Conservation (phyloP, 2,113 vertebrate species). For the Neopipo cinnamomea region DNA sequence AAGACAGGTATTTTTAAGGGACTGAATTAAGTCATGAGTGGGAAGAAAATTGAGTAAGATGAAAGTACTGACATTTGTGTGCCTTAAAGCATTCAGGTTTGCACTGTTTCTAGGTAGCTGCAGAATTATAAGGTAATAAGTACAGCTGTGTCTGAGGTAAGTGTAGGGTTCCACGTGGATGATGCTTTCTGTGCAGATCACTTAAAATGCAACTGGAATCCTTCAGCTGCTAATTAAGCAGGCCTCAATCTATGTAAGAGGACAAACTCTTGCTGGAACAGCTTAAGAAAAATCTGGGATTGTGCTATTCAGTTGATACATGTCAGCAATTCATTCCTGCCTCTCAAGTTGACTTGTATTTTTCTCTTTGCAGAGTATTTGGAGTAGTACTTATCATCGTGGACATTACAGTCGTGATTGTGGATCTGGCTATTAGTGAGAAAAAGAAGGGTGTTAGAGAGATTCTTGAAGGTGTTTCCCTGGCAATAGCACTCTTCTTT, state of each 20-base stretch:
- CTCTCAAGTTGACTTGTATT: neutral
- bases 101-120: neutral
- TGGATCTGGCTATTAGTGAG: constrained; percentile 71
- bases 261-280: neutral
- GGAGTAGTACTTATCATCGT: constrained; percentile 86
- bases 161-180: neutral
- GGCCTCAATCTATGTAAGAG: neutral
- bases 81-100: neutral
- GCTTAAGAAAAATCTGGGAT: neutral
- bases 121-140: neutral
- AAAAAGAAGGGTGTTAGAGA: constrained; percentile 42
- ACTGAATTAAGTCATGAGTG: neutral
- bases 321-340: neutral
- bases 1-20: neutral
- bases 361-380: constrained; percentile 79
- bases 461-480: constrained; percentile 74
- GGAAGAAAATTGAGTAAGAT: neutral
- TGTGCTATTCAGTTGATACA: neutral
- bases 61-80: neutral
- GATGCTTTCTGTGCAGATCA: neutral
- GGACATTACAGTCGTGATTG: constrained; percentile 82
- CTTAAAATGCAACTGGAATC: neutral
- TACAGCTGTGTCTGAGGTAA: neutral
- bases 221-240: neutral
- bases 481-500: constrained; percentile 90